phyloP scores from a whole-genome alignment of 2,113 vertebrate genomes.

The Tapirus terrestris region DNA sequence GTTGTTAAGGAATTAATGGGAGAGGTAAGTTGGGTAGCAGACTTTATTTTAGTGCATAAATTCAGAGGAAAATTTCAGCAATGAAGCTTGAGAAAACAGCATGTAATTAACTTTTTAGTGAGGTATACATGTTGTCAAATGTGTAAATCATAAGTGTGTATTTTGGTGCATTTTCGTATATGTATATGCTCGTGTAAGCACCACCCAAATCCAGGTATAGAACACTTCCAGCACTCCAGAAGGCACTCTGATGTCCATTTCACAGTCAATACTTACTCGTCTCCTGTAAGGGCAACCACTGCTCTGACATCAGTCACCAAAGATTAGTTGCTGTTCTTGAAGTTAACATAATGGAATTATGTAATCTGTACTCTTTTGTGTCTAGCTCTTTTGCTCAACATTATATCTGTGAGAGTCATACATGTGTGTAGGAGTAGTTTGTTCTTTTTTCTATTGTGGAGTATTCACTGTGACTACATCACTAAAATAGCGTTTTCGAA shows the following conservation, averaged over 20 bases:
- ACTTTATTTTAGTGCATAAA: background rate
- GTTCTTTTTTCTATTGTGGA: background rate
- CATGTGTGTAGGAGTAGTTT: background rate
- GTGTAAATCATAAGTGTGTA: background rate
- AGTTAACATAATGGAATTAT: background rate
- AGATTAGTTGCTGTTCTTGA: background rate
- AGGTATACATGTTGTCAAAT: background rate
- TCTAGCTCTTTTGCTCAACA: background rate
- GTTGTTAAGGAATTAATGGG: constrained; percentile 95
- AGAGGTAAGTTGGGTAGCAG: constrained; percentile 87
- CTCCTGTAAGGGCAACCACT: background rate
- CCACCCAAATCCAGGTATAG: background rate
- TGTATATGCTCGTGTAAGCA: background rate
- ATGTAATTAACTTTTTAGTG: background rate
- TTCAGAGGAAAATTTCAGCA: background rate
- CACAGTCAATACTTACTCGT: background rate
- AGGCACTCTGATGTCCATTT: background rate
- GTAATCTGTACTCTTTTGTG: background rate
- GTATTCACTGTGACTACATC: background rate
- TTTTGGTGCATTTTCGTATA: constrained; percentile 15
- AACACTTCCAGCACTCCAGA: background rate
- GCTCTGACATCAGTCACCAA: background rate
- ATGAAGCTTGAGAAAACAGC: background rate
- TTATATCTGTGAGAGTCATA: background rate
- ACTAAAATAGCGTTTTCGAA: background rate